Base-by-base conservation (phyloP, 2,797 vertebrate species). In the Myotis findleyi region DNA sequence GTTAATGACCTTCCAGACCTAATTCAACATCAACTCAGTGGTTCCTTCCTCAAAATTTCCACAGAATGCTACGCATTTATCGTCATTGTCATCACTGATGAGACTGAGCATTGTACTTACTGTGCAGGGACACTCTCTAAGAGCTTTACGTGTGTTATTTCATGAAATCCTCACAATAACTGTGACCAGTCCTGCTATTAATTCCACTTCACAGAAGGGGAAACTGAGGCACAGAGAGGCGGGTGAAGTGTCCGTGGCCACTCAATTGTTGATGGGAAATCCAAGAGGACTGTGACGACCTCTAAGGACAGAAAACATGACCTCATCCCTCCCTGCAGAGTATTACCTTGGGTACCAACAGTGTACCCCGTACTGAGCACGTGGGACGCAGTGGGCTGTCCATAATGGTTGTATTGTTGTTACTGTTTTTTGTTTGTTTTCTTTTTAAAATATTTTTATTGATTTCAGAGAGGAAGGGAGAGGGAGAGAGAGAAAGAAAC, bases 131-230 rank as follows among this genome's bases (percentile, higher is more conserved):
- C n/a, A 33, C 72, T 84, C 71, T 51, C 38, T 62, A 53, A 84
- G 38, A 80, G 33, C 1, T 68, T 85, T 44, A 25, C 23, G 18
- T 7, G 59, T 3, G 64, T 83, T 55, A 79, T 69, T 51, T 79
- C 77, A 76, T 33, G 23, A 77, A 33, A 84, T 73, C 87, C 76
- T 84, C 64, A 84, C 10, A 47, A 33, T 5, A 76, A 44, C 17
- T 30, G 8, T 33, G 20, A 38, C 16, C 10, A 38, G 38, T 53
- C 33, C 4, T 41, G 20, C 72, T 62, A 82, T 30, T 23, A n/a
- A 12, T 44, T 9, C 53, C 14, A 53, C 62, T 95, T 92, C 72
- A 91, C 72, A 85, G 64, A 72, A 51, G 59, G 30, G 18, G 17
- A 88, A 69, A 59, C 57, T 11, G 51, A 88, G 41, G 66, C 57